Evolutionary conservation across 1,140 invertebrate genomes (phyloP).

Genomic region (Philotrypesis tridentata): DNA sequence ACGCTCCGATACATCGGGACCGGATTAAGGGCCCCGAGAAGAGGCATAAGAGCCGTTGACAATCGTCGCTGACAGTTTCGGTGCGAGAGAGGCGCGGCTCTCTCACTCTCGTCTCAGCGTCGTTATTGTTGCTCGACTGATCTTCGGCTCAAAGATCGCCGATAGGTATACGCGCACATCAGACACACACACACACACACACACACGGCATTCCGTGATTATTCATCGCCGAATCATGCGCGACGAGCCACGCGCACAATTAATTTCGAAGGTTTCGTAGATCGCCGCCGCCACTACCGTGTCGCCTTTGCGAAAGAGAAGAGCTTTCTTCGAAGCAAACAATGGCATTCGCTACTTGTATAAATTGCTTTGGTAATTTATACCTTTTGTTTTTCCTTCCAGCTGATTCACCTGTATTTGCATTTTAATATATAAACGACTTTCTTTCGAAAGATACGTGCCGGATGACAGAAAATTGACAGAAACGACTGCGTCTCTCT

Average conservation of each 20-base stretch:
- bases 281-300: too few species aligned
- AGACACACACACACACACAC: background rate
- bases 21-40: constrained; percentile 25
- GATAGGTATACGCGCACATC: background rate
- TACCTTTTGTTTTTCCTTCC: background rate
- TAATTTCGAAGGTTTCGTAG: background rate
- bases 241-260: background rate
- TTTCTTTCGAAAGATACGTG: background rate
- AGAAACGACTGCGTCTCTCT: too few species aligned
- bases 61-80: constrained; percentile 21
- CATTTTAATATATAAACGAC: background rate
- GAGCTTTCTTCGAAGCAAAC: background rate
- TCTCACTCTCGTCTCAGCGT: too few species aligned
- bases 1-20: constrained; percentile 20
- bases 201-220: background rate
- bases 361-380: too few species aligned
- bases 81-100: constrained; percentile 3
- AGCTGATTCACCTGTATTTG: background rate
- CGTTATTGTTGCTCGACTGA: background rate
- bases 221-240: background rate
- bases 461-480: too few species aligned
- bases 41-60: background rate
- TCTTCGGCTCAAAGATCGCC: background rate
- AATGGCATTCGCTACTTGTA: background rate
- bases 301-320: too few species aligned